Evolutionary conservation across 2,888 invertebrate genomes (phyloP), one percentile per base, ranked within the genome.

Genomic region (Pharmacophagus antenor): DNA sequence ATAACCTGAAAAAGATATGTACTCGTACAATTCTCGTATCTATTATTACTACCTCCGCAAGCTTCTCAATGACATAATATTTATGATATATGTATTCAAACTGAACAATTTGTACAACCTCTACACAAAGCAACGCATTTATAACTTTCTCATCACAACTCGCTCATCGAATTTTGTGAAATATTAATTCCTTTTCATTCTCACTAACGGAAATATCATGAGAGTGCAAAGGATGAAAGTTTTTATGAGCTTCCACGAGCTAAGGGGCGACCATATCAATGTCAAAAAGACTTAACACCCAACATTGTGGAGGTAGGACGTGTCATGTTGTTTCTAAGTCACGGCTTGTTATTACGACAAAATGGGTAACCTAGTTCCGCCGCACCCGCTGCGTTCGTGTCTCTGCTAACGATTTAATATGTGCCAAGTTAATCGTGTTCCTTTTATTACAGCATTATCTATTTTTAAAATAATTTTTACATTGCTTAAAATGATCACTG

Each of bases 311-410:
- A 47, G 56, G 31, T 47, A 31, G 27, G 23, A 56, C 22, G 17
- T 21, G 78, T 71, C 81, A 73, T 75, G 82, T 77, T 76, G 79
- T 76, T 70, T 70, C 70, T 56, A 62, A 44, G 60, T 27, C 56
- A 21, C 66, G 65, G 63, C 64, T 61, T 61, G 64, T 64, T 64
- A 66, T 67, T 70, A 68, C 79, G 77, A 79, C 18, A 82, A 88
- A 85, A 88, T 88, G 80, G 88, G 88, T 88, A 77, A 88, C 88
- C 88, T 77, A 88, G 80, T 86, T 87, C 77, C 70, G 76, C 79
- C 87, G 80, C 86, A 74, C 88, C 88, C 81, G 79, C 73, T 73
- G 61, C 58, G 63, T 52, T 42, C 49, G 49, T 53, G 48, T 49
- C 63, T 65, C 52, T 60, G 62, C 64, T 37, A 57, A 57, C 56